Percentiles rank a stretch among this genome's conserved stretches.
Conservation (phyloP, 2,888 invertebrate species). For the Syritta pipiens region DNA sequence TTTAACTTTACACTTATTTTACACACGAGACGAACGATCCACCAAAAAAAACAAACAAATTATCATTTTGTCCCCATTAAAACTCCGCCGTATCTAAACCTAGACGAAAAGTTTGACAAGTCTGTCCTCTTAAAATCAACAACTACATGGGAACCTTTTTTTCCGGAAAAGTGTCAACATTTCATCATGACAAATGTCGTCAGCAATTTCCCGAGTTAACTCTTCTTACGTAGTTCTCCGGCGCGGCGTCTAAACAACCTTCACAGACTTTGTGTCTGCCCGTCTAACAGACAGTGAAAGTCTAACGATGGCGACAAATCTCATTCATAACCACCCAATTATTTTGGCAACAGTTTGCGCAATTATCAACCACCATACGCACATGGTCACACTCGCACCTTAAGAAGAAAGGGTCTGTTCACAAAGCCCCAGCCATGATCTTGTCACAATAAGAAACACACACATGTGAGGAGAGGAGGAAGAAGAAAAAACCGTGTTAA, state of each 20-base stretch:
- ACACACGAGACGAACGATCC: too few relatives aligned
- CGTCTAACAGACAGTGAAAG: constrained; percentile 43
- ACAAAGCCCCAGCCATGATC: constrained; percentile 3
- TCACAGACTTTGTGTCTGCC: background rate
- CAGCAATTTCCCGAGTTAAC: constrained; percentile 8
- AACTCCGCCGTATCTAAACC: too few relatives aligned
- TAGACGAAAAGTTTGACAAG: background rate
- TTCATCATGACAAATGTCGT: background rate
- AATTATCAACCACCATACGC: constrained; percentile 34
- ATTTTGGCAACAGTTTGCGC: constrained; percentile 54
- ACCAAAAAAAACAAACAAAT: too few relatives aligned
- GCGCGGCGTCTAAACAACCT: background rate
- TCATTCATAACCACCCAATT: constrained; percentile 35
- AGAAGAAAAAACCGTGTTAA: constrained; percentile 28
- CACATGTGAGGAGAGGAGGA: background rate
- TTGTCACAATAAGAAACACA: constrained; percentile 23
- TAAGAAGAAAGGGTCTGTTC: constrained; percentile 20
- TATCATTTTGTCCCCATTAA: too few relatives aligned
- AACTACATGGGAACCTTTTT: background rate
- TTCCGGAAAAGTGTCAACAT: constrained; percentile 10
- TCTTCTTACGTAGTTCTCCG: constrained; percentile 5
- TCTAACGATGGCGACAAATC: constrained; percentile 9
- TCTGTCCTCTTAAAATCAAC: background rate
- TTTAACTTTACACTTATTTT: too few relatives aligned
- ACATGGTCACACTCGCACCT: constrained; percentile 12